Evolutionary conservation across 1,140 invertebrate genomes (phyloP).

Genomic region (Pseudoatta argentina): DNA sequence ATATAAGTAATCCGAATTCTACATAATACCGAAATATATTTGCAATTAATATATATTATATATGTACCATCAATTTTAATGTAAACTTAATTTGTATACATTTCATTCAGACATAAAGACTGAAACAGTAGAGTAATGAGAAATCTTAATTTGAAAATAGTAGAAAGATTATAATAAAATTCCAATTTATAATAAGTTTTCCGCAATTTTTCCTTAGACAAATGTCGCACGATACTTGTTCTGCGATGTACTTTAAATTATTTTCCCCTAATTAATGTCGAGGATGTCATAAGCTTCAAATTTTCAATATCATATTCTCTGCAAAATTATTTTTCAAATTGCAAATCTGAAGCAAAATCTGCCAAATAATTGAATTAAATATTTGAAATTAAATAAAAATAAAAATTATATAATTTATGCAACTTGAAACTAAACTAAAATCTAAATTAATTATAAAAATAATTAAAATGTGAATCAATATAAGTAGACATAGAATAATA

Average conservation of each 20-base stretch:
- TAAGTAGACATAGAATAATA: no score
- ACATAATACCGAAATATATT: background rate
- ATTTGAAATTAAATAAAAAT: background rate
- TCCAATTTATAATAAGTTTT: background rate
- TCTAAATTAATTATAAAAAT: no score
- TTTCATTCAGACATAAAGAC: background rate
- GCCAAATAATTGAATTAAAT: constrained; percentile 1
- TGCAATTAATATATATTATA: background rate
- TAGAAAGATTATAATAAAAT: background rate
- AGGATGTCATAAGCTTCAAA: background rate
- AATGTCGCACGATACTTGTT: background rate
- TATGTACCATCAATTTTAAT: background rate
- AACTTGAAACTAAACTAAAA: no score
- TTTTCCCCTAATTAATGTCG: background rate
- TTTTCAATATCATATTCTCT: constrained; percentile 8
- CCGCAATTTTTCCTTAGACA: background rate
- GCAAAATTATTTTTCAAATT: background rate
- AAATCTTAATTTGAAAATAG: constrained; percentile 14
- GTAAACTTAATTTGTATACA: background rate
- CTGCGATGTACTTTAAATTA: background rate
- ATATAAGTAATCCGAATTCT: no score
- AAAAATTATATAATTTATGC: background rate
- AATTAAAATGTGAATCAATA: no score
- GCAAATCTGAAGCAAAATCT: background rate
- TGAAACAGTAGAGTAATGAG: background rate